These are phyloP conservation scores for Mugil cephalus DNA, from an alignment of 2,113 vertebrate species.

Conservation along the genomic window DNA sequence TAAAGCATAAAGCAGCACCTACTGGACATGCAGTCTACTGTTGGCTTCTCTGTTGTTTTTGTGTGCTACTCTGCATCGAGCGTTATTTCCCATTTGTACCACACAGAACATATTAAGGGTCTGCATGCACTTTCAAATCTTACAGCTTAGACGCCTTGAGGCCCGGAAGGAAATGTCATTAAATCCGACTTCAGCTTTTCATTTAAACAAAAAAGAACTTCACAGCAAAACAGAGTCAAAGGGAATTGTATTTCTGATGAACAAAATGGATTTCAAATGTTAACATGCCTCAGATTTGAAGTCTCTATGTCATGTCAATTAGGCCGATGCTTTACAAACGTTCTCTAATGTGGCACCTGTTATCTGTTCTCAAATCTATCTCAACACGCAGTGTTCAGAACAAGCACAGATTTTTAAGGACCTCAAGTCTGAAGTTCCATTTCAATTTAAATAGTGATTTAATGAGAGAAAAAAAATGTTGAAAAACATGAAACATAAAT, in stretches of 20 bases:
- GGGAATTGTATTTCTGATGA: slow-evolving; percentile 6
- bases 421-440: too few relatives aligned
- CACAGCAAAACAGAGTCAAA: not conserved
- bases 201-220: slow-evolving; percentile 27
- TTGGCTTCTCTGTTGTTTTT: slow-evolving; percentile 30
- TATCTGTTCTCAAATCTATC: too few relatives aligned
- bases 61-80: not conserved
- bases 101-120: slow-evolving; percentile 37
- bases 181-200: slow-evolving; percentile 17
- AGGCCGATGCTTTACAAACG: too few relatives aligned
- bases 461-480: too few relatives aligned
- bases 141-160: slow-evolving; percentile 11
- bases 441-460: too few relatives aligned
- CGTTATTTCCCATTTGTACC: slow-evolving; percentile 46
- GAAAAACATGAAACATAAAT: too few relatives aligned
- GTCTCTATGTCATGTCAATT: too few relatives aligned
- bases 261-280: slow-evolving; percentile 22
- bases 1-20: slow-evolving; percentile 33
- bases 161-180: slow-evolving; percentile 20
- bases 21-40: slow-evolving; percentile 15
- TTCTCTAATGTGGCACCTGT: too few relatives aligned
- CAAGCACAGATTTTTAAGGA: too few relatives aligned
- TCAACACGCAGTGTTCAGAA: too few relatives aligned
- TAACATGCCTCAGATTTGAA: not conserved
- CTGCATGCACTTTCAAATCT: slow-evolving; percentile 8